Conservation (phyloP, 2,888 invertebrate genomes). For the Orgyia antiqua region DNA sequence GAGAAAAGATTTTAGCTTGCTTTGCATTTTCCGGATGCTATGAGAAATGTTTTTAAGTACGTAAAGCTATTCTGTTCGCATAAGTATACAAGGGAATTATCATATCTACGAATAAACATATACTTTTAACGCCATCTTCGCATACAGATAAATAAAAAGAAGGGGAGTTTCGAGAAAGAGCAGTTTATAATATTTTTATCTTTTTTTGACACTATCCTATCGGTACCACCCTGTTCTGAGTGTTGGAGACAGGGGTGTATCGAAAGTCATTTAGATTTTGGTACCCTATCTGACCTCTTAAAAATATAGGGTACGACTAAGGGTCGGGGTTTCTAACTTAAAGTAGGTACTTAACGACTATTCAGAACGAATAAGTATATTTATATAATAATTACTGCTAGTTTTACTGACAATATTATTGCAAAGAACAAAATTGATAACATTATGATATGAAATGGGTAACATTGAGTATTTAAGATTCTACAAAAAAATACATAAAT, state of each 20-base stretch:
- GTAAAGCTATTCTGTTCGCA: not conserved
- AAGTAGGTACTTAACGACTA: too few species aligned
- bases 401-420: too few species aligned
- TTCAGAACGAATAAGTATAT: too few species aligned
- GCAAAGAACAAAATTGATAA: too few species aligned
- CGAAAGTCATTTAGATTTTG: conserved; percentile 59
- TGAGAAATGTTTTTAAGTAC: conserved; percentile 2
- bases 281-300: conserved; percentile 54
- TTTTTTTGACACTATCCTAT: conserved; percentile 73
- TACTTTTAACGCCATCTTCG: conserved; percentile 22
- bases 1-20: conserved; percentile 1
- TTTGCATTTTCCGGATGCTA: conserved; percentile 2
- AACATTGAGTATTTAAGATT: too few species aligned
- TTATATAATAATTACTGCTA: too few species aligned
- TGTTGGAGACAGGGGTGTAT: conserved; percentile 68
- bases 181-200: conserved; percentile 76
- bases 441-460: too few species aligned
- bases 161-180: conserved; percentile 43
- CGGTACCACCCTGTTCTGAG: conserved; percentile 58
- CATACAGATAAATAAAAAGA: conserved; percentile 33
- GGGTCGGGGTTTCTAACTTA: conserved; percentile 21
- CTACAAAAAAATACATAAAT: too few species aligned
- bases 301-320: conserved; percentile 50
- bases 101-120: conserved; percentile 10
- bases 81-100: conserved; percentile 2